Evolutionary conservation across 2,113 vertebrate species (phyloP).

Genomic region (Eptesicus fuscus): DNA sequence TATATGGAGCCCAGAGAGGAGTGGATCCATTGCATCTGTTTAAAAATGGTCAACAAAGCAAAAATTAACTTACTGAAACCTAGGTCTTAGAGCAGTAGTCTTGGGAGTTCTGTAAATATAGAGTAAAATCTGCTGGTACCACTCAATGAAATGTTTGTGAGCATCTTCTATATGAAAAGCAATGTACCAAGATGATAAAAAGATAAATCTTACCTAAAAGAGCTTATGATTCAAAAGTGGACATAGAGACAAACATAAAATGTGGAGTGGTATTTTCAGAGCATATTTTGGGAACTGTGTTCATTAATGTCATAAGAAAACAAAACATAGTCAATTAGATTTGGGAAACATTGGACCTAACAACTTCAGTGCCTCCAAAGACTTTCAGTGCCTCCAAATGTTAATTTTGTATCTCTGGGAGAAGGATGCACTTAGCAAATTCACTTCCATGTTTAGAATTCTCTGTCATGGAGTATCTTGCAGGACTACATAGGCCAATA

Average conservation of each 20-base stretch:
- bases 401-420: background rate
- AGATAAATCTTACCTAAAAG: constrained; percentile 5
- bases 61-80: constrained; percentile 48
- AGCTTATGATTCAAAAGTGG: background rate
- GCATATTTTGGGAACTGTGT: constrained; percentile 10
- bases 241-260: background rate
- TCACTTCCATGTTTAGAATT: constrained; percentile 21
- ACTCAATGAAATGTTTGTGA: background rate
- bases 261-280: constrained; percentile 1
- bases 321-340: constrained; percentile 19
- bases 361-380: background rate
- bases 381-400: background rate
- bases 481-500: background rate
- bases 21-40: constrained; percentile 93
- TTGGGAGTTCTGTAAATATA: background rate
- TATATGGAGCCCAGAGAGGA: constrained; percentile 90
- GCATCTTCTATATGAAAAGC: background rate
- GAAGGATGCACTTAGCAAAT: constrained; percentile 10
- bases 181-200: background rate
- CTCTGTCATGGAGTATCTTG: background rate
- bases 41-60: constrained; percentile 70
- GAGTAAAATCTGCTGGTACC: background rate
- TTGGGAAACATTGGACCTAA: constrained; percentile 17
- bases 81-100: background rate
- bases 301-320: background rate